Percentiles rank a stretch among this genome's conserved stretches.
These are phyloP conservation scores for Acinonyx jubatus DNA, from an alignment of 2,113 vertebrate genomes.

Conservation along the genomic window DNA sequence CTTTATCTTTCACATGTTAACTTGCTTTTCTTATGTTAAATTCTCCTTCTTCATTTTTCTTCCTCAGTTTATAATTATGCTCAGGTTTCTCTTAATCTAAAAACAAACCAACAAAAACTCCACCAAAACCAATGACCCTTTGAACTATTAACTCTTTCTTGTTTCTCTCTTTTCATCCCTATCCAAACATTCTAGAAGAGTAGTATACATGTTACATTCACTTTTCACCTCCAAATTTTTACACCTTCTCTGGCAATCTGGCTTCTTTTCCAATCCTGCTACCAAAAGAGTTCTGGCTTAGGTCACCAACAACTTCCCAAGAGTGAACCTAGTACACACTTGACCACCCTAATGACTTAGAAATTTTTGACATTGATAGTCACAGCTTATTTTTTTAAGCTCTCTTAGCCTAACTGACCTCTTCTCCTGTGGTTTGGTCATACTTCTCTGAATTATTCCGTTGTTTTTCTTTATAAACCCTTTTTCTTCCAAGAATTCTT, in stretches of 20 bases:
- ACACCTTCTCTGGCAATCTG: background rate
- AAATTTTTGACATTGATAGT: background rate
- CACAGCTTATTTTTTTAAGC: background rate
- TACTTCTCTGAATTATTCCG: background rate
- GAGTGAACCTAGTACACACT: background rate
- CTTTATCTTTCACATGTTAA: background rate
- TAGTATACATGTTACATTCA: background rate
- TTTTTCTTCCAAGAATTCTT: background rate
- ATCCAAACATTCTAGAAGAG: background rate
- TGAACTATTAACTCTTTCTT: background rate
- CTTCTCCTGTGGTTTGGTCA: background rate
- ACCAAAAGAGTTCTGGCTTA: background rate
- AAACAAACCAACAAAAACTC: background rate
- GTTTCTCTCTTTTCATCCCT: background rate
- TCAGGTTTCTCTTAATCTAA: background rate
- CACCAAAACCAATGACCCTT: background rate
- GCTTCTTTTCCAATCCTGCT: background rate
- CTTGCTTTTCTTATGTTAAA: conserved; percentile 20
- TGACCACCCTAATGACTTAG: background rate
- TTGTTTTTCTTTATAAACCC: background rate
- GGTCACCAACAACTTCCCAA: background rate
- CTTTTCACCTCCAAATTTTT: background rate
- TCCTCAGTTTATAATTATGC: background rate
- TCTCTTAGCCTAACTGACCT: background rate
- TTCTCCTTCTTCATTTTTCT: background rate